These are phyloP conservation scores for Panopea generosa DNA, from an alignment of 2,888 invertebrate species.

Conservation along the genomic window DNA sequence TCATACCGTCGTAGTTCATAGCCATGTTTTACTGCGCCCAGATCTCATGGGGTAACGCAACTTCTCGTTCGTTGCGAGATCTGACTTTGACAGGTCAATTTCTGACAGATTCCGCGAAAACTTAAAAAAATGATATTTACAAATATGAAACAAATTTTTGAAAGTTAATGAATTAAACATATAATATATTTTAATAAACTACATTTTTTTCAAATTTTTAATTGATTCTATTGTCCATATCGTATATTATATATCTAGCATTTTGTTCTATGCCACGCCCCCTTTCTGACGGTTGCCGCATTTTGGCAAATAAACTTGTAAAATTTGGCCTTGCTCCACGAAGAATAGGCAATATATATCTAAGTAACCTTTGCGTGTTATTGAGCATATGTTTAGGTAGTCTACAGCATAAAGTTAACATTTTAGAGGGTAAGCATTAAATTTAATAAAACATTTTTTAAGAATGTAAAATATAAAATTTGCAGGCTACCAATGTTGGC, in stretches of 20 bases:
- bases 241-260: background rate
- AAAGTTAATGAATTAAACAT: conserved; percentile 52
- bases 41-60: conserved; percentile 83
- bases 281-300: conserved; percentile 24
- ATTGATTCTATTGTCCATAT: background rate
- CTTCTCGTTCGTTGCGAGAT: conserved; percentile 71
- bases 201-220: background rate
- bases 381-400: too few species aligned
- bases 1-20: conserved; percentile 83
- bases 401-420: too few species aligned
- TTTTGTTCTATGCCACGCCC: conserved; percentile 52
- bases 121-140: background rate
- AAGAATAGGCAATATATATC: conserved; percentile 12
- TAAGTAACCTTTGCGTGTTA: conserved; percentile 54
- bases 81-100: conserved; percentile 52
- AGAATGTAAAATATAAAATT: too few species aligned
- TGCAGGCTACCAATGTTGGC: too few species aligned
- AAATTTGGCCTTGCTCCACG: conserved; percentile 47
- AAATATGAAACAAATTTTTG: background rate
- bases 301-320: conserved; percentile 7
- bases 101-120: conserved; percentile 18
- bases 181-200: conserved; percentile 16
- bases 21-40: conserved; percentile 82
- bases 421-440: too few species aligned
- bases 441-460: too few species aligned